phyloP scores from a whole-genome alignment of 2,797 vertebrate genomes.

The Girardinus metallicus region DNA sequence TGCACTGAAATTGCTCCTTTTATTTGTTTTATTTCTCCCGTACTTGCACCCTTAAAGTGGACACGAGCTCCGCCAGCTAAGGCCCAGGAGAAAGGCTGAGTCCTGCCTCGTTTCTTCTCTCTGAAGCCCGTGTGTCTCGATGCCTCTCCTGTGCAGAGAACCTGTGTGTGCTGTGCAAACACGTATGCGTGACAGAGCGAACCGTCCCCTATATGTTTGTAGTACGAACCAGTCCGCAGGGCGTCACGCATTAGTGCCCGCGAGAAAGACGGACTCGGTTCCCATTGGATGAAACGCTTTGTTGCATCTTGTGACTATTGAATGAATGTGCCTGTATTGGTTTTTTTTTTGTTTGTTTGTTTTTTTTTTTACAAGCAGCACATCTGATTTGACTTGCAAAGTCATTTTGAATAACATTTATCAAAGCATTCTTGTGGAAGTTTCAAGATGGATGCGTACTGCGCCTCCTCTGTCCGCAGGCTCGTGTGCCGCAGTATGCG shows the following conservation, averaged over 20 bases:
- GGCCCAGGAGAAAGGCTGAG: not conserved
- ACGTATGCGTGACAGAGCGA: slow-evolving; percentile 25
- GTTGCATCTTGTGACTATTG: not conserved
- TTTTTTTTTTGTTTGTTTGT: slow-evolving; percentile 30
- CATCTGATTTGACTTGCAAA: slow-evolving; percentile 1
- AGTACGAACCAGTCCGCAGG: slow-evolving; percentile 1
- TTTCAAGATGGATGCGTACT: not conserved
- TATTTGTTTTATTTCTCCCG: slow-evolving; percentile 2
- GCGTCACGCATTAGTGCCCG: slow-evolving; percentile 1
- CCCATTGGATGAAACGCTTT: not conserved
- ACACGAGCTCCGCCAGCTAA: slow-evolving; percentile 36
- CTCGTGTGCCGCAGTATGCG: too few relatives aligned
- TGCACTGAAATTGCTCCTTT: slow-evolving; percentile 39
- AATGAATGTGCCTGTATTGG: not conserved
- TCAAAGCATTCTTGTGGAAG: not conserved
- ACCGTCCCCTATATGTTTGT: slow-evolving; percentile 34
- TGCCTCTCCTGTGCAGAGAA: slow-evolving; percentile 17
- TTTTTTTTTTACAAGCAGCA: slow-evolving; percentile 49
- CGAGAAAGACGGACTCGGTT: slow-evolving; percentile 12
- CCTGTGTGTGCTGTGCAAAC: slow-evolving; percentile 40
- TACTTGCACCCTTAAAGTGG: slow-evolving; percentile 25
- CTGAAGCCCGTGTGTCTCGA: slow-evolving; percentile 10
- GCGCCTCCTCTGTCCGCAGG: not conserved
- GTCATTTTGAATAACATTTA: not conserved
- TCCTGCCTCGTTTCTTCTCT: not conserved